These are phyloP conservation scores for Pachymerium ferrugineum DNA, from an alignment of 2,888 invertebrate genomes.

Conservation along the genomic window DNA sequence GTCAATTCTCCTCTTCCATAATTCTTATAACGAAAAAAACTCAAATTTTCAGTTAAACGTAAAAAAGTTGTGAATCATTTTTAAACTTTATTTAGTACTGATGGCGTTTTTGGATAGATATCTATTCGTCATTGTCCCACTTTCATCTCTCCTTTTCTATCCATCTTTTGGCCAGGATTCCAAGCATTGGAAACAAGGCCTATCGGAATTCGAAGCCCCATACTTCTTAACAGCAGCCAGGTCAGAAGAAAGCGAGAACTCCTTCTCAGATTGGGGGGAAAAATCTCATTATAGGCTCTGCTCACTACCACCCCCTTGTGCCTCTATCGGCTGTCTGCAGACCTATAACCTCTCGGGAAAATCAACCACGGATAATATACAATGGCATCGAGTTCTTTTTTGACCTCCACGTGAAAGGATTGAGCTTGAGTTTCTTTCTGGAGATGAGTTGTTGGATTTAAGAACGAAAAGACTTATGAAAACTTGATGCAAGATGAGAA, in stretches of 20 bases:
- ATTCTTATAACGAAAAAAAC: too few species aligned
- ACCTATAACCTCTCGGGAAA: slow-evolving; percentile 17
- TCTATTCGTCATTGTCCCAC: not conserved
- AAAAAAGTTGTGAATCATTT: too few species aligned
- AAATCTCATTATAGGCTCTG: slow-evolving; percentile 15
- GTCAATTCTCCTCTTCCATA: too few species aligned
- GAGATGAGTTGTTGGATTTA: not conserved
- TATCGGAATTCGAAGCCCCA: slow-evolving; percentile 17
- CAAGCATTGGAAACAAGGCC: slow-evolving; percentile 9
- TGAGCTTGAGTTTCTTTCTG: not conserved
- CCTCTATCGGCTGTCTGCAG: slow-evolving; percentile 16
- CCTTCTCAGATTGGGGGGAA: slow-evolving; percentile 9
- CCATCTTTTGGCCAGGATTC: not conserved
- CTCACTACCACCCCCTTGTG: not conserved
- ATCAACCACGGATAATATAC: slow-evolving; percentile 15
- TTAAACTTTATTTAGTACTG: not conserved
- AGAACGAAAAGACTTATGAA: not conserved
- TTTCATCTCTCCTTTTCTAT: too few species aligned
- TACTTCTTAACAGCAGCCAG: slow-evolving; percentile 10
- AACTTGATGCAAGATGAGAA: not conserved
- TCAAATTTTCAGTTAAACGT: too few species aligned
- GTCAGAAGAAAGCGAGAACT: slow-evolving; percentile 14
- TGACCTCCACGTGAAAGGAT: slow-evolving; percentile 13
- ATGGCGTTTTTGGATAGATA: slow-evolving; percentile 1
- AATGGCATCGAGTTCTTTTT: slow-evolving; percentile 15